phyloP scores from a whole-genome alignment of 2,797 vertebrate genomes.

The Margarornis squamiger region DNA sequence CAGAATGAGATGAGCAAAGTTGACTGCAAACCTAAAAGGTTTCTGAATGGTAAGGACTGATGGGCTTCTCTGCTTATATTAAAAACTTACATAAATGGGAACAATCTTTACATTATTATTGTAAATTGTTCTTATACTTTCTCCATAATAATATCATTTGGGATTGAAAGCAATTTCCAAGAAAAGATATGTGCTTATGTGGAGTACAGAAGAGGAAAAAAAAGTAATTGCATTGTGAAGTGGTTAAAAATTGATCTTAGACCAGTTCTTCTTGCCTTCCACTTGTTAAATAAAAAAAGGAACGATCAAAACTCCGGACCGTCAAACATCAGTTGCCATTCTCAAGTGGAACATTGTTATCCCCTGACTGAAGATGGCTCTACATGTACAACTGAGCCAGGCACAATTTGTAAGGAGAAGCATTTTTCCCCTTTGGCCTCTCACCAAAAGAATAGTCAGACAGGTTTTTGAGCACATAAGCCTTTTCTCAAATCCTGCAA shows the following conservation, averaged over 20 bases:
- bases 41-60: background rate
- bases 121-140: background rate
- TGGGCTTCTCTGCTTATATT: background rate
- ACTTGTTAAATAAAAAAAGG: background rate
- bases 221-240: background rate
- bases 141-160: background rate
- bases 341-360: background rate
- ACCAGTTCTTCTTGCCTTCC: background rate
- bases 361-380: background rate
- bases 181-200: background rate
- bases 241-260: background rate
- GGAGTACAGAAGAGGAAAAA: background rate
- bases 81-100: background rate
- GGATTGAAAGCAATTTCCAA: background rate
- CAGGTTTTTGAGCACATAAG: background rate
- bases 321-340: background rate
- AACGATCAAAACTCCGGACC: background rate
- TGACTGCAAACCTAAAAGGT: background rate
- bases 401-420: background rate
- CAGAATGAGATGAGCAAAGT: background rate
- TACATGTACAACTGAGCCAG: background rate
- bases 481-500: background rate
- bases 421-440: background rate
- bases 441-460: background rate
- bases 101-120: background rate